Conservation (phyloP, 2,888 invertebrate genomes). For the Coenonympha arcania region DNA sequence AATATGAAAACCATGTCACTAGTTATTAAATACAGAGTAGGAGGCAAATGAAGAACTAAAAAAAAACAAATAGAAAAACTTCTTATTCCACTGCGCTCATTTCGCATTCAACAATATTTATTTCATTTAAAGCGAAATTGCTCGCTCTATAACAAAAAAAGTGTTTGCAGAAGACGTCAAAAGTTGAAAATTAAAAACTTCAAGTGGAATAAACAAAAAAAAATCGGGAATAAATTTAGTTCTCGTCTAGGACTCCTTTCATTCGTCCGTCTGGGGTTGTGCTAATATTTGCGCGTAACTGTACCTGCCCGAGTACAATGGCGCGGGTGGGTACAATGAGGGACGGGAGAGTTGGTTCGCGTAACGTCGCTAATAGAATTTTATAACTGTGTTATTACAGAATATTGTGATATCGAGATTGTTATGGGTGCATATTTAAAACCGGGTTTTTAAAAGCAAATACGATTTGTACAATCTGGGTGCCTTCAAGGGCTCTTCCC, state of each 20-base stretch:
- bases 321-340: constrained; percentile 38
- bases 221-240: constrained; percentile 31
- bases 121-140: constrained; percentile 1
- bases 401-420: not conserved
- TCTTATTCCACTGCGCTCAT: not conserved
- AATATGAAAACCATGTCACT: no score
- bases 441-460: no score
- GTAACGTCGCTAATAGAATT: not conserved
- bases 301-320: constrained; percentile 58
- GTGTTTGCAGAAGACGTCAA: constrained; percentile 2
- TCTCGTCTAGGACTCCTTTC: constrained; percentile 42
- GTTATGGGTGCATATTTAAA: not conserved
- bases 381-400: no score
- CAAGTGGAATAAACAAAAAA: constrained; percentile 25
- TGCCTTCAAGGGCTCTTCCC: no score
- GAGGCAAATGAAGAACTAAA: no score
- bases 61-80: not conserved
- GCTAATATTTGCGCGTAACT: constrained; percentile 68
- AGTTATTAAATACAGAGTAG: no score
- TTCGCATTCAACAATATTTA: constrained; percentile 6
- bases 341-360: constrained; percentile 14
- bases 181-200: constrained; percentile 19
- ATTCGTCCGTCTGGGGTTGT: constrained; percentile 51
- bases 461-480: no score
- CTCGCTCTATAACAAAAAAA: constrained; percentile 3